phyloP scores from a whole-genome alignment of 2,797 vertebrate species.

The Thripadectes ignobilis region DNA sequence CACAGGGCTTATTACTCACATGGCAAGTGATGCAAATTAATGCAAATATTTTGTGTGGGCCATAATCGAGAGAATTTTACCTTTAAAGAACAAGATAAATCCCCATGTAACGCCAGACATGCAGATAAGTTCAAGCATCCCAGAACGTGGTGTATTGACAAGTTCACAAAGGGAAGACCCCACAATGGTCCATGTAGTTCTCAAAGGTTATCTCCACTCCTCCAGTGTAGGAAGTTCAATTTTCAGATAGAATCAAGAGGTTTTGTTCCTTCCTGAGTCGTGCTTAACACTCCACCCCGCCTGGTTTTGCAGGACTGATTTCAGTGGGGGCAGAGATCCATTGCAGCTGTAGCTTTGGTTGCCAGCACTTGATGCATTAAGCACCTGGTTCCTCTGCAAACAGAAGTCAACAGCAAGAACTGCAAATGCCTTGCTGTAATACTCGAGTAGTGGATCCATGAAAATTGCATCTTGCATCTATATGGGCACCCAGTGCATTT shows the following conservation, averaged over 20 bases:
- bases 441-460: slow-evolving; percentile 20
- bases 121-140: neutral
- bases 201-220: neutral
- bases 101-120: neutral
- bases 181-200: neutral
- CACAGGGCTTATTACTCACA: neutral
- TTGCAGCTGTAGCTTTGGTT: neutral
- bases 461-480: slow-evolving; percentile 44
- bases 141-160: neutral
- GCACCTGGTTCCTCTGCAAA: neutral
- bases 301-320: neutral
- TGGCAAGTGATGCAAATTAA: slow-evolving; percentile 31
- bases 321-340: neutral
- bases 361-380: neutral
- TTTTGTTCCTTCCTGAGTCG: neutral
- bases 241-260: neutral
- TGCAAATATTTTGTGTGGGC: slow-evolving; percentile 34
- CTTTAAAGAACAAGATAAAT: neutral
- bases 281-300: neutral
- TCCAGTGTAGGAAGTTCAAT: neutral
- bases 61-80: neutral
- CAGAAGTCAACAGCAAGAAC: neutral
- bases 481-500: slow-evolving; percentile 23
- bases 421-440: neutral
- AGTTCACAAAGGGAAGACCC: neutral